Conservation (phyloP, 2,888 invertebrate genomes). For the Sphaerophoria rueppellii region DNA sequence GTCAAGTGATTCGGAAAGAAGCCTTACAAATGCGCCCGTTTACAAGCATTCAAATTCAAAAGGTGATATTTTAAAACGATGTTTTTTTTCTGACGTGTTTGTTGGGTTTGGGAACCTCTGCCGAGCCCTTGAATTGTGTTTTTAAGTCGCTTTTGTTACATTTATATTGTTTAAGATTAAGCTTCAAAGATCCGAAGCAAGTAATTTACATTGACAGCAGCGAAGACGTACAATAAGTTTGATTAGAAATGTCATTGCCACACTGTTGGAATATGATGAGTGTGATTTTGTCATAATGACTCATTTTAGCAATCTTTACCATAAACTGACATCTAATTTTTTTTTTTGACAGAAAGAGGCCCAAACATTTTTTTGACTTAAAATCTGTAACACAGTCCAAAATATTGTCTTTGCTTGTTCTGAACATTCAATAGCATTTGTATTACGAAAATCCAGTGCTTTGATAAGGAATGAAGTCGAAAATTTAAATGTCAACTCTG, state of each 20-base stretch:
- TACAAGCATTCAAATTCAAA: slow-evolving; percentile 16
- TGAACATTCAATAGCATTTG: too few relatives aligned
- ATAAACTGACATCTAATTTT: too few relatives aligned
- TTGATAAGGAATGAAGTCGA: too few relatives aligned
- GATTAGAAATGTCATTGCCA: slow-evolving; percentile 4
- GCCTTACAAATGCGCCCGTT: slow-evolving; percentile 29
- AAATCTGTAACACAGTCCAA: too few relatives aligned
- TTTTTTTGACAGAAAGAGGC: too few relatives aligned
- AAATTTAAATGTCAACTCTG: background rate
- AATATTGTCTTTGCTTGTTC: too few relatives aligned
- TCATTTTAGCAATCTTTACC: background rate
- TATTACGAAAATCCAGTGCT: too few relatives aligned
- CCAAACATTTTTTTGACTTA: too few relatives aligned
- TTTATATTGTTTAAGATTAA: background rate
- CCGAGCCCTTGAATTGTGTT: slow-evolving; percentile 25
- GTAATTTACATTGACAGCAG: slow-evolving; percentile 29
- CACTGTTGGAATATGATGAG: background rate
- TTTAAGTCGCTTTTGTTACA: background rate
- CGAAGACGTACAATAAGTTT: slow-evolving; percentile 18
- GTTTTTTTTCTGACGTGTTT: background rate
- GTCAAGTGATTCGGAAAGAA: slow-evolving; percentile 48
- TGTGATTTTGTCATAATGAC: background rate
- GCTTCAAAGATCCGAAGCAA: slow-evolving; percentile 14
- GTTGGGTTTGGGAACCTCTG: background rate
- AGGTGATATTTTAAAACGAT: slow-evolving; percentile 37